phyloP scores from a whole-genome alignment of 1,140 invertebrate species.

The Sitobion miscanthi region DNA sequence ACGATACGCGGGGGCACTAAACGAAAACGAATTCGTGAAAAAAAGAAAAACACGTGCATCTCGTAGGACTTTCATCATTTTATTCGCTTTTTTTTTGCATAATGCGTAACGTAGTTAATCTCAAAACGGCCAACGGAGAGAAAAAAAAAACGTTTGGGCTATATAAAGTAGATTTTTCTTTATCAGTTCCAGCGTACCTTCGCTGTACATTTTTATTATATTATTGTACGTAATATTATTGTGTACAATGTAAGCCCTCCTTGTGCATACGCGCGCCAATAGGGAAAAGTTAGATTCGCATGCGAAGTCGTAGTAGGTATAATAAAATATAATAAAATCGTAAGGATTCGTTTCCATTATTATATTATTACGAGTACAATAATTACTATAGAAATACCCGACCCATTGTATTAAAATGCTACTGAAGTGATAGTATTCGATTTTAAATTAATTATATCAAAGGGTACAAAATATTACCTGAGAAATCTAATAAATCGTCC shows the following conservation, averaged over 20 bases:
- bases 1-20: not conserved
- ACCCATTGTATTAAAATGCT: not conserved
- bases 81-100: not conserved
- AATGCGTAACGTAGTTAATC: not conserved
- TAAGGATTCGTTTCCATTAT: not conserved
- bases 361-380: too few species aligned
- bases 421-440: not conserved
- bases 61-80: not conserved
- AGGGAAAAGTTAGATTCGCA: not conserved
- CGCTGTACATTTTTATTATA: not conserved
- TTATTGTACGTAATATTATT: not conserved
- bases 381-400: not conserved
- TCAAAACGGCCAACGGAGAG: not conserved
- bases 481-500: not conserved
- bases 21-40: not conserved
- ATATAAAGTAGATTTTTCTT: not conserved
- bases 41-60: not conserved
- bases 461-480: not conserved
- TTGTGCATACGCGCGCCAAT: not conserved
- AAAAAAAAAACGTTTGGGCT: not conserved
- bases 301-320: not conserved
- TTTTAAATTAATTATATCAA: constrained; percentile 1
- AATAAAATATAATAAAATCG: not conserved
- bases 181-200: not conserved
- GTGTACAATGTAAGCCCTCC: not conserved